Evolutionary conservation across 2,797 vertebrate species (phyloP).

Genomic region (Mormyrops attenuatus): DNA sequence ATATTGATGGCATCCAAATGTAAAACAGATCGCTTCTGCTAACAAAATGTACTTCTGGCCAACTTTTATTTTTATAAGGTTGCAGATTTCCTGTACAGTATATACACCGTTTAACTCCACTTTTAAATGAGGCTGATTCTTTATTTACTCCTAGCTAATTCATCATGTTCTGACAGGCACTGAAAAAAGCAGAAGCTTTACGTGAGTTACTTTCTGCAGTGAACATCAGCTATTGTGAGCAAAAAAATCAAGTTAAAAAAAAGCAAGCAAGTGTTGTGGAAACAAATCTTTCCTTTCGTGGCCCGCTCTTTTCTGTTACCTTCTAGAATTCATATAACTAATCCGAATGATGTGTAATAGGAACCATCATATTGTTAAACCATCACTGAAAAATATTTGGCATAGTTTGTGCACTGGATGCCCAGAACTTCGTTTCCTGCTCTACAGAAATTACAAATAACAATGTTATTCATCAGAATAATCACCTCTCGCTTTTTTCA

Average conservation of each 20-base stretch:
- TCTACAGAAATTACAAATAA: not conserved
- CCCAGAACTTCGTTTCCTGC: not conserved
- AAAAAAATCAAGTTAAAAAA: not conserved
- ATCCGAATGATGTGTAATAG: not conserved
- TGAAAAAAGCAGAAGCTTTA: not conserved
- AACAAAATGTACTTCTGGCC: not conserved
- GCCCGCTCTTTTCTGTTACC: not conserved
- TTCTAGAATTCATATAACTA: not conserved
- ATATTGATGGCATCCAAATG: not conserved
- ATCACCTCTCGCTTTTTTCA: not conserved
- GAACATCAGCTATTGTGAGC: not conserved
- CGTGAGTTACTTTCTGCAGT: not conserved
- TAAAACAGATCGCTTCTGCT: not conserved
- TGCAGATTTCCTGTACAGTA: not conserved
- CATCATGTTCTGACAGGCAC: not conserved
- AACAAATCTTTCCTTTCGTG: not conserved
- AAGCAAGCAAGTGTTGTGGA: not conserved
- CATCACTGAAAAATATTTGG: not conserved
- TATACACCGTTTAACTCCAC: not conserved
- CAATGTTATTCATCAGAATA: not conserved
- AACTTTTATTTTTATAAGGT: not conserved
- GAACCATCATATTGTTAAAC: not conserved
- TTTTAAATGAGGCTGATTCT: constrained; percentile 6
- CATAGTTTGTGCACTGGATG: not conserved
- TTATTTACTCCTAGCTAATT: not conserved